Evolutionary conservation across 2,113 vertebrate genomes (phyloP).

Genomic region (Theropithecus gelada): DNA sequence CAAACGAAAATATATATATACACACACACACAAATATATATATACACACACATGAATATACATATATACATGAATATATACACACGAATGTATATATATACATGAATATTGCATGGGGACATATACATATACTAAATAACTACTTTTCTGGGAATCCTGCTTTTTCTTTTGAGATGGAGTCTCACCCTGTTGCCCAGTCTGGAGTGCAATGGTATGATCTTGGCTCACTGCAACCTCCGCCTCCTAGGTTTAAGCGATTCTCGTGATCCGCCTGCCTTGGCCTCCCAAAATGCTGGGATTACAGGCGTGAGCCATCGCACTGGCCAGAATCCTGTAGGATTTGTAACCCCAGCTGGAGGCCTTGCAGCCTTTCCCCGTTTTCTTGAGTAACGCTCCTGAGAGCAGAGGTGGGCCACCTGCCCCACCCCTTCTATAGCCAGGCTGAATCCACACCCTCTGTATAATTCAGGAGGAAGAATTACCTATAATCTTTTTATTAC

Average conservation of each 20-base stretch:
- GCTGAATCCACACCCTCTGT: not conserved
- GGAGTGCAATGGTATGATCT: too few species aligned
- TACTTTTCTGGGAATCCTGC: not conserved
- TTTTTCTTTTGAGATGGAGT: not conserved
- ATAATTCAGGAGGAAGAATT: slow-evolving; percentile 50
- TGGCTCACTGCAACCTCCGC: too few species aligned
- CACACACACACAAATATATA: too few species aligned
- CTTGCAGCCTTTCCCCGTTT: not conserved
- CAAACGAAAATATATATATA: too few species aligned
- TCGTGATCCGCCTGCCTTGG: too few species aligned
- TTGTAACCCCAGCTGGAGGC: not conserved
- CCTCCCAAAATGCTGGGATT: too few species aligned
- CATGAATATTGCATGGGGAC: not conserved
- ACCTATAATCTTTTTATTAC: slow-evolving; percentile 57
- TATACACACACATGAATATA: too few species aligned
- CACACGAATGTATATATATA: too few species aligned
- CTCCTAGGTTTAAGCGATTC: too few species aligned
- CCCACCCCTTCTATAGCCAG: not conserved
- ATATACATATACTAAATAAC: not conserved
- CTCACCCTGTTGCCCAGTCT: too few species aligned
- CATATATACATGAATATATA: too few species aligned
- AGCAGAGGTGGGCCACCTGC: not conserved
- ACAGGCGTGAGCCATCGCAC: too few species aligned
- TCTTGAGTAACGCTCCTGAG: not conserved
- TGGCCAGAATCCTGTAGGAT: not conserved